Evolutionary conservation across 2,888 invertebrate species (phyloP).

Genomic region (Lepidocyrtinus sp.): DNA sequence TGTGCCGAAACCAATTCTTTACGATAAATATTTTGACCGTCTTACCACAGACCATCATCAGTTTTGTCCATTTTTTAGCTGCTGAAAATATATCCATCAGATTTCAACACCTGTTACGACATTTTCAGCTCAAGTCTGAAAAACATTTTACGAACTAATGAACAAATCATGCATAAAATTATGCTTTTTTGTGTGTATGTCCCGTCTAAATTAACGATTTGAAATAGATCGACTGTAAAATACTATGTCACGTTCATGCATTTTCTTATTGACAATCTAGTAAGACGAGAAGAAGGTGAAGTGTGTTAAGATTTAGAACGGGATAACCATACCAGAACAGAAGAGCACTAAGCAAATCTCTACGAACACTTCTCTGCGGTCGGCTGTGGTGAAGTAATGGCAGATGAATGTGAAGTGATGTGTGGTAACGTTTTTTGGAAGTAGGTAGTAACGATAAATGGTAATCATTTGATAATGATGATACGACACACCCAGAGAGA

Average conservation of each 20-base stretch:
- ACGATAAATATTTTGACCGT: not conserved
- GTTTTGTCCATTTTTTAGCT: no score
- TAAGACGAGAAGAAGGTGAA: conserved; percentile 22
- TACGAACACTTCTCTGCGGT: conserved; percentile 4
- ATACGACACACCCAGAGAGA: conserved; percentile 30
- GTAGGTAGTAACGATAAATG: conserved; percentile 4
- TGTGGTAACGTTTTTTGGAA: conserved; percentile 6
- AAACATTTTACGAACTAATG: conserved; percentile 37
- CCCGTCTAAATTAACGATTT: not conserved
- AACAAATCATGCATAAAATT: conserved; percentile 50
- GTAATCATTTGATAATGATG: conserved; percentile 17
- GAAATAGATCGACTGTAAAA: not conserved
- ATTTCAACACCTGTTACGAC: not conserved
- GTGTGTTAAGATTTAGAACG: conserved; percentile 39
- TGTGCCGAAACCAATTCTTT: not conserved
- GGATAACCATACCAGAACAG: not conserved
- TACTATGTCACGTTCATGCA: not conserved
- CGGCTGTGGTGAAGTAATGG: conserved; percentile 5
- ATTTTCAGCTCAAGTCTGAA: conserved; percentile 1
- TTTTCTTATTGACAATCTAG: not conserved
- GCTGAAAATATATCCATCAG: not conserved
- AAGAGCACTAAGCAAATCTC: no score
- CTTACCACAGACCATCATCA: no score
- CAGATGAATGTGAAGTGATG: not conserved
- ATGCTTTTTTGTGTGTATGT: not conserved